Evolutionary conservation across 2,797 vertebrate species (phyloP).

Genomic region (Geotria australis): DNA sequence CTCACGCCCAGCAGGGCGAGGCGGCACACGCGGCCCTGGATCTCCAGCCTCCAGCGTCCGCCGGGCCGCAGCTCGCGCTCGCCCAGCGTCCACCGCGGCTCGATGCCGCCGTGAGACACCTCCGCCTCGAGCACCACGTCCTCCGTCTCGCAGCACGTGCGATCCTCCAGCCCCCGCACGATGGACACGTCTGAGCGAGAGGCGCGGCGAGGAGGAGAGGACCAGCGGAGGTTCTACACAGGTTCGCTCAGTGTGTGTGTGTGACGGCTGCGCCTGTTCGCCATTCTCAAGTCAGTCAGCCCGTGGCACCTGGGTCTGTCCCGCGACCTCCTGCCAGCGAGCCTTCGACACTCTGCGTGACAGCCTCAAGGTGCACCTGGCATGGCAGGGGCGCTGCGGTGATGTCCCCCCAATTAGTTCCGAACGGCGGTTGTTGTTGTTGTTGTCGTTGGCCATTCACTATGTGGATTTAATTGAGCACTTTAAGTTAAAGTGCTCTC

Average conservation of each 20-base stretch:
- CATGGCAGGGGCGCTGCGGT: too few relatives aligned
- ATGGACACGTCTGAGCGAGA: slow-evolving; percentile 37
- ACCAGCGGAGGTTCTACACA: neutral
- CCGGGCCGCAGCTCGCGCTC: slow-evolving; percentile 39
- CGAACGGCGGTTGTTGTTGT: too few relatives aligned
- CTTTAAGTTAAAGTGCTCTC: too few relatives aligned
- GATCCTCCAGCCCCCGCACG: slow-evolving; percentile 47
- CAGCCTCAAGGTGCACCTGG: too few relatives aligned
- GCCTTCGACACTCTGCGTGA: too few relatives aligned
- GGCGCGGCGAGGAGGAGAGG: slow-evolving; percentile 1
- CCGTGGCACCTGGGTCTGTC: neutral
- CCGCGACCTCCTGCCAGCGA: neutral
- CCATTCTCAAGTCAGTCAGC: too few relatives aligned
- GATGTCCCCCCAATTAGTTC: too few relatives aligned
- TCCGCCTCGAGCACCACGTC: slow-evolving; percentile 62
- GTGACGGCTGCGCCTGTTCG: too few relatives aligned
- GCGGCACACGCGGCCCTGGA: slow-evolving; percentile 36
- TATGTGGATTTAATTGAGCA: too few relatives aligned
- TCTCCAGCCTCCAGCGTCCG: slow-evolving; percentile 50
- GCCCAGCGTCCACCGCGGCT: slow-evolving; percentile 63
- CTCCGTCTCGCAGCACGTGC: slow-evolving; percentile 76
- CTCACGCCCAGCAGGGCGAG: slow-evolving; percentile 51
- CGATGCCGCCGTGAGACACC: slow-evolving; percentile 56
- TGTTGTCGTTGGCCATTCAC: too few relatives aligned
- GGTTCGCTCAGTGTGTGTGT: slow-evolving; percentile 1